Conservation (phyloP, 2,888 invertebrate genomes). For the Leptopilina myrica region DNA sequence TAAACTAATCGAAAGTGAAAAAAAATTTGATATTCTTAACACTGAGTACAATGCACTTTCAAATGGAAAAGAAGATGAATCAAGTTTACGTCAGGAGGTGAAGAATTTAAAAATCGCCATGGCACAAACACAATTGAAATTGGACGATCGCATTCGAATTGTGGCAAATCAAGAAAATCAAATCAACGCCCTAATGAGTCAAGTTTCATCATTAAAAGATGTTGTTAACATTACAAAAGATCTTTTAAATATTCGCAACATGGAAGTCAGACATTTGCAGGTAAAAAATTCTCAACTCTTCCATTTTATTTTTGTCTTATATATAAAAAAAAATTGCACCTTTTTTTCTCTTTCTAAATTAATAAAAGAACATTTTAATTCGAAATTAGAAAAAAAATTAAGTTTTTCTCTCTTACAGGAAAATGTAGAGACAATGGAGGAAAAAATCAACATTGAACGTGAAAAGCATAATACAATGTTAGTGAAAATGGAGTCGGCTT, state of each 20-base stretch:
- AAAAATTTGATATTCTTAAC: slow-evolving; percentile 63
- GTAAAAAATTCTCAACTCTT: slow-evolving; percentile 65
- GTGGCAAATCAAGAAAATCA: slow-evolving; percentile 85
- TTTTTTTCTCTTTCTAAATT: too few relatives aligned
- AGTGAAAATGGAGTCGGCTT: slow-evolving; percentile 84
- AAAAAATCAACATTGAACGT: slow-evolving; percentile 84
- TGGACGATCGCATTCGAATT: slow-evolving; percentile 66
- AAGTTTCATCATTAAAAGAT: slow-evolving; percentile 87
- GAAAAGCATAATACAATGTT: slow-evolving; percentile 84
- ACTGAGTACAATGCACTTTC: slow-evolving; percentile 57
- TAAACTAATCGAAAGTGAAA: slow-evolving; percentile 65
- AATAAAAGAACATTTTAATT: not conserved
- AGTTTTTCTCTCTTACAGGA: slow-evolving; percentile 73
- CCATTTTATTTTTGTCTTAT: not conserved
- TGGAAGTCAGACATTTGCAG: slow-evolving; percentile 87
- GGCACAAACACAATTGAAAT: slow-evolving; percentile 64
- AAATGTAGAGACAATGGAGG: slow-evolving; percentile 84
- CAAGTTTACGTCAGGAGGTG: slow-evolving; percentile 61
- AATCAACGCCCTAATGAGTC: slow-evolving; percentile 84
- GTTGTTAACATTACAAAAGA: slow-evolving; percentile 90
- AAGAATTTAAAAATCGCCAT: slow-evolving; percentile 66
- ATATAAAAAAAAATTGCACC: not conserved
- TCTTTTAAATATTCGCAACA: slow-evolving; percentile 86
- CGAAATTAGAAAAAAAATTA: too few relatives aligned
- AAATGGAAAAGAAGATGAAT: slow-evolving; percentile 55